Base-by-base conservation (phyloP, 2,113 vertebrate genomes). In the Elachura formosa region DNA sequence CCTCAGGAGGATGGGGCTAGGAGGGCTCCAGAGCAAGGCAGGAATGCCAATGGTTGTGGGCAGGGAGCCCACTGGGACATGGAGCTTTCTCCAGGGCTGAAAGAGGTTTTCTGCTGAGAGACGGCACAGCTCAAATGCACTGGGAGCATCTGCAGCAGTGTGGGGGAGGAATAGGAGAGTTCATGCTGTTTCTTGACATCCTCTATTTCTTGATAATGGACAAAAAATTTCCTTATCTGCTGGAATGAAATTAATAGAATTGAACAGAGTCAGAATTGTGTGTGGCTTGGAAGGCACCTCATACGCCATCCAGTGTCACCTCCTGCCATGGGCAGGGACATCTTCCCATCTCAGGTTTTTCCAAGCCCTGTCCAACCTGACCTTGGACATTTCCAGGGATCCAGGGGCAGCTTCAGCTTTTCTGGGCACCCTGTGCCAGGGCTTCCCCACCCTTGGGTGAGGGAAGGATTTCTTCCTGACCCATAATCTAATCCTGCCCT, bases 311-410 rank as follows among this genome's bases (percentile, higher is more conserved):
- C 29, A 7, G 9, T 89, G 8, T 23, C 33, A 15, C 6, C 4
- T 4, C 4, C 15, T 21, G 23, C 9, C 20, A 12, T 4, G 14
- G 23, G 11, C 45, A 26, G n/a, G 29, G 51, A 40, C 25, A 48
- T 1, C 4, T 55, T 36, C 34, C 14, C 23, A 4, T 2, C 4
- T 10, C 55, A 20, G 21, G 10, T 1, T 68, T 5, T 8, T 62
- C 25, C 34, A 68, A 41, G 5, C 6, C 34, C 2, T 0, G 0
- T 33, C 40, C 62, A 68, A 0, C 3, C n/a, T 41, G 21, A 31
- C 5, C 34, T 62, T 36, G 48, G 31, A 20, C 34, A 23, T 31
- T 41, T 28, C 31, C 31, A 76, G 62, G 2, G 17, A 20, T 34
- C n/a, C n/a, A n/a, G 14, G 8, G 29, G 2, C 26, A 52, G 20